phyloP scores from a whole-genome alignment of 1,140 invertebrate species.

The Scaptomyza montana region DNA sequence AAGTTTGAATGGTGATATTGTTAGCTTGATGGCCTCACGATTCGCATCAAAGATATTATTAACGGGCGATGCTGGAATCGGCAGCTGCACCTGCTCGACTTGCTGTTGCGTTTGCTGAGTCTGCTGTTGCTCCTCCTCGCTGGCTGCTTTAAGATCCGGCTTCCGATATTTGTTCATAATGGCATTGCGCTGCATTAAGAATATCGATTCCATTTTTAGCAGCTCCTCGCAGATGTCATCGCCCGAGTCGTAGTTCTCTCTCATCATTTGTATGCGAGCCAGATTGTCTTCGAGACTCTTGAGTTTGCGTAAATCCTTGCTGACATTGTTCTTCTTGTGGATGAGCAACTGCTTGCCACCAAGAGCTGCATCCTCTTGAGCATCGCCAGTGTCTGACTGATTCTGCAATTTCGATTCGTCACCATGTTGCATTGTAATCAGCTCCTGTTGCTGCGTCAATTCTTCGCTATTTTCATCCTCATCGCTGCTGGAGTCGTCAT shows the following conservation, averaged over 20 bases:
- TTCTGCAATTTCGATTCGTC: conserved; percentile 22
- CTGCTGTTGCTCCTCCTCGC: conserved; percentile 25
- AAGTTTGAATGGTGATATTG: conserved; percentile 71
- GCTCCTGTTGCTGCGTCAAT: conserved; percentile 27
- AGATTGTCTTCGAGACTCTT: conserved; percentile 75
- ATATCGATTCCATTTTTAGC: conserved; percentile 77
- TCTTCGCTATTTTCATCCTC: conserved; percentile 5
- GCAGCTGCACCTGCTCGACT: conserved; percentile 1
- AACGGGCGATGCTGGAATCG: conserved; percentile 36
- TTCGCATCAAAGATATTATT: conserved; percentile 79
- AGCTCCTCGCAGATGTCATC: conserved; percentile 78
- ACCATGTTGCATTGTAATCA: not conserved
- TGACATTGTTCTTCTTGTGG: conserved; percentile 67
- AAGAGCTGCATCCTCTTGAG: not conserved
- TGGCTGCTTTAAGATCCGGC: conserved; percentile 47
- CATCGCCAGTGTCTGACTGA: not conserved
- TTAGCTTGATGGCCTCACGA: conserved; percentile 78
- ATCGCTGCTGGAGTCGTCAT: conserved; percentile 16
- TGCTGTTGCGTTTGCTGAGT: conserved; percentile 20
- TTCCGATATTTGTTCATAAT: conserved; percentile 79
- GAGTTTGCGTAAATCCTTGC: conserved; percentile 71
- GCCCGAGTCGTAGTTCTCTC: conserved; percentile 73
- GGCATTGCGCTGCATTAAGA: conserved; percentile 74
- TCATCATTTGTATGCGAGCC: conserved; percentile 79
- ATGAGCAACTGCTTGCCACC: conserved; percentile 26